Percentiles rank a stretch among this genome's conserved stretches.
These are phyloP conservation scores for Diglossa brunneiventris DNA, from an alignment of 2,113 vertebrate species.

Conservation along the genomic window DNA sequence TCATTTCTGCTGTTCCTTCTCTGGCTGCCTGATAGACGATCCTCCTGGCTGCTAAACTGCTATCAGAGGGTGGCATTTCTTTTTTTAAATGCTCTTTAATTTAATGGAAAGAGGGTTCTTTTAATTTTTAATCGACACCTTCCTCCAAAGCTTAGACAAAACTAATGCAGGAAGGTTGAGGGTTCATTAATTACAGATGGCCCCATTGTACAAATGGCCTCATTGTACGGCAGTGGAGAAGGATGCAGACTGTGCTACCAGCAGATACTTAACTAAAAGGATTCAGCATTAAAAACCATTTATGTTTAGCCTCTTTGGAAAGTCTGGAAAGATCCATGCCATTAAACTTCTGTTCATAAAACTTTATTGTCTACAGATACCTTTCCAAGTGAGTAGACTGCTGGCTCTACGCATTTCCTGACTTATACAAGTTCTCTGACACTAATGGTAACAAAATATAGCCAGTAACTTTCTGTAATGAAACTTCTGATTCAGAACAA, in stretches of 20 bases:
- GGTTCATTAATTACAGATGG: neutral
- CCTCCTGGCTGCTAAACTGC: neutral
- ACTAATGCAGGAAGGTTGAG: neutral
- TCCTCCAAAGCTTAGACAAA: neutral
- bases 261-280: neutral
- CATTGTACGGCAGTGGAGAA: neutral
- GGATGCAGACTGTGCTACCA: neutral
- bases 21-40: neutral
- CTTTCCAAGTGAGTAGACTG: conserved; percentile 54
- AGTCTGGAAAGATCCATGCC: conserved; percentile 1
- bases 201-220: neutral
- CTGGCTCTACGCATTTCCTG: neutral
- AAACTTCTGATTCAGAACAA: neutral
- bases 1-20: neutral
- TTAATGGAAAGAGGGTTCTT: neutral
- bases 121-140: neutral
- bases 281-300: neutral
- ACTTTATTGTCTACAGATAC: neutral
- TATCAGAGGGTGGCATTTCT: neutral
- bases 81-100: neutral
- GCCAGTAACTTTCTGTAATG: neutral
- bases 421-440: neutral
- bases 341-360: conserved; percentile 37
- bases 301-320: neutral
- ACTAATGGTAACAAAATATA: conserved; percentile 4